Percentiles rank a stretch among this genome's conserved stretches.
Evolutionary conservation across 2,113 vertebrate species (phyloP).

Genomic region (Hydrolagus affinis): DNA sequence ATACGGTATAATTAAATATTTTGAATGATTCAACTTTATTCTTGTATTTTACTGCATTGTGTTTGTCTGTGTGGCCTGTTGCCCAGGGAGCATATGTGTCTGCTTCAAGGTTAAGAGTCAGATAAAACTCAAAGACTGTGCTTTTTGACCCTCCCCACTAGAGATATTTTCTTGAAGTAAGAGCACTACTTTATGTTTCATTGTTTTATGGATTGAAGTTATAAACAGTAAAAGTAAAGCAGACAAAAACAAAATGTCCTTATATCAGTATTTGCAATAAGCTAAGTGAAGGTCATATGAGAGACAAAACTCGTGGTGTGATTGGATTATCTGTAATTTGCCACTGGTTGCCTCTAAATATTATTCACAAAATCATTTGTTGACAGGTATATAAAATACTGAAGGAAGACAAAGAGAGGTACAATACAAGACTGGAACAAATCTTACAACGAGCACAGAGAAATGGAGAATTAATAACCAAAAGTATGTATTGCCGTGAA

Average conservation of each 20-base stretch:
- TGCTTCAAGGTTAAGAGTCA: too few species aligned
- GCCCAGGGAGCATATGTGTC: too few species aligned
- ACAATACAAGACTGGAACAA: conserved; percentile 46
- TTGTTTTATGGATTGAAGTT: too few species aligned
- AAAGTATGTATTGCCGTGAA: conserved; percentile 38
- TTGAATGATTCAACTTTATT: too few species aligned
- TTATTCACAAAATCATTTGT: background rate
- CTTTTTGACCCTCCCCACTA: too few species aligned
- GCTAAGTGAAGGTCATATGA: background rate
- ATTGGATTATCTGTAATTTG: background rate
- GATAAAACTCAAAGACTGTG: too few species aligned
- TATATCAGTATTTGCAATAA: background rate
- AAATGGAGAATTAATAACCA: conserved; percentile 34
- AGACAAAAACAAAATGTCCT: background rate
- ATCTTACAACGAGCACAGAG: conserved; percentile 40
- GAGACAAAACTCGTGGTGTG: background rate
- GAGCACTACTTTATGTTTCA: too few species aligned
- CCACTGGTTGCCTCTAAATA: background rate
- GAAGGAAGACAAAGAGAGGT: conserved; percentile 47
- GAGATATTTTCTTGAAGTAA: too few species aligned
- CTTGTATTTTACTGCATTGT: too few species aligned
- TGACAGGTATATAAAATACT: conserved; percentile 48
- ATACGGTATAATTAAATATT: too few species aligned
- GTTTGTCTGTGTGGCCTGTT: too few species aligned
- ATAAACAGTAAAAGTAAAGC: too few species aligned